Conservation (phyloP, 2,888 invertebrate genomes). For the Cosmorhoe ocellata region DNA sequence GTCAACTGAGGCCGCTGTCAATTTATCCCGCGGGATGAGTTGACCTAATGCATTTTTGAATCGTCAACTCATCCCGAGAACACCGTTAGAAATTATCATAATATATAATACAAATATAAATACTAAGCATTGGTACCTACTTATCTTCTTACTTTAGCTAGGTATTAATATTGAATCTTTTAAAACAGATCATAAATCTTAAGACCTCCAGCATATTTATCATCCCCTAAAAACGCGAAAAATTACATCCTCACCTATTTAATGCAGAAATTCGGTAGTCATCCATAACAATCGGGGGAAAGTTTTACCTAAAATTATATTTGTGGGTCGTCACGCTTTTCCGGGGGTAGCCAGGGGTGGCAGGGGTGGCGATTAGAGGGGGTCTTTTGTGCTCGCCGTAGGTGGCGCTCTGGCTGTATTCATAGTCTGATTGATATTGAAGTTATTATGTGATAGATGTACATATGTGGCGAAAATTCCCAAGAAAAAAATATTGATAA, state of each 20-base stretch:
- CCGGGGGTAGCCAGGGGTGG: slow-evolving; percentile 49
- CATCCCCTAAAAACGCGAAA: slow-evolving; percentile 40
- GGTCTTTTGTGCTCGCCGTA: slow-evolving; percentile 69
- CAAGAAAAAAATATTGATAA: too few relatives aligned
- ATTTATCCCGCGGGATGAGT: too few relatives aligned
- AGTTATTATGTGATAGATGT: not conserved
- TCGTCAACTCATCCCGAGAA: too few relatives aligned
- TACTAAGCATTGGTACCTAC: too few relatives aligned
- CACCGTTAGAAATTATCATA: too few relatives aligned
- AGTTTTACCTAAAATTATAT: slow-evolving; percentile 81
- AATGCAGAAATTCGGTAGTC: slow-evolving; percentile 67
- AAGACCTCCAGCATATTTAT: slow-evolving; percentile 33
- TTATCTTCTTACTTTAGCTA: too few relatives aligned
- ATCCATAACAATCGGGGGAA: slow-evolving; percentile 69
- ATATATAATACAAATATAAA: too few relatives aligned
- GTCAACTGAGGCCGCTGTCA: too few relatives aligned
- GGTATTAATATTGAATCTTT: slow-evolving; percentile 11
- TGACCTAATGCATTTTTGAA: too few relatives aligned
- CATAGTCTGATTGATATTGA: slow-evolving; percentile 49
- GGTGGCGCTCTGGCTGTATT: slow-evolving; percentile 60
- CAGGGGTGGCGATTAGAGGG: slow-evolving; percentile 72
- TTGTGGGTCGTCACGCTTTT: slow-evolving; percentile 83
- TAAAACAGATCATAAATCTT: slow-evolving; percentile 27
- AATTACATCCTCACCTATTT: slow-evolving; percentile 49
- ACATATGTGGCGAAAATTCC: not conserved